Evolutionary conservation across 2,888 invertebrate genomes (phyloP).

Genomic region (Pammene aurita): DNA sequence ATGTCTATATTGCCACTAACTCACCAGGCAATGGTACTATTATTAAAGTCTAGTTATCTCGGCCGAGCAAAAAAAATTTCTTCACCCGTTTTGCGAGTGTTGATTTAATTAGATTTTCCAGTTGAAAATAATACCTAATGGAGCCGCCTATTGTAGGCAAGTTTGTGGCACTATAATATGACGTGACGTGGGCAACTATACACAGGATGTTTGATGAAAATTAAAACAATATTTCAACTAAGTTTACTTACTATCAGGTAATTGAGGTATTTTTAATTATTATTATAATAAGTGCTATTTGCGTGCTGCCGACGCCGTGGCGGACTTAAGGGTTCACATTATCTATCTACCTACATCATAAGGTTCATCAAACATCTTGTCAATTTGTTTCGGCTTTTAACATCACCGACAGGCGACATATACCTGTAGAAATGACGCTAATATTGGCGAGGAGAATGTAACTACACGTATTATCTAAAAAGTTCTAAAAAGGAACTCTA

Average conservation of each 20-base stretch:
- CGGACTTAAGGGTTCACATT: constrained; percentile 44
- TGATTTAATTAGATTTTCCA: neutral
- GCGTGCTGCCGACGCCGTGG: constrained; percentile 51
- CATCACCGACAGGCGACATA: constrained; percentile 42
- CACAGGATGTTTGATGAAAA: constrained; percentile 77
- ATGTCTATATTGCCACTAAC: constrained; percentile 50
- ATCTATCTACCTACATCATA: constrained; percentile 44
- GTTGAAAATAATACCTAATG: neutral
- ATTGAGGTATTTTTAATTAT: constrained; percentile 52
- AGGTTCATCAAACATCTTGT: constrained; percentile 75
- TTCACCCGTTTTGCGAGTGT: neutral
- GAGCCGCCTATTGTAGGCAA: constrained; percentile 9
- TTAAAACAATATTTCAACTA: constrained; percentile 54
- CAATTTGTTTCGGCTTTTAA: constrained; percentile 61
- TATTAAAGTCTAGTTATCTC: neutral
- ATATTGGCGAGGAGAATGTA: constrained; percentile 69
- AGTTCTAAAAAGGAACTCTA: constrained; percentile 71
- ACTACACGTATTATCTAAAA: constrained; percentile 69
- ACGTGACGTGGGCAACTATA: constrained; percentile 51
- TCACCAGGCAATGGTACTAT: constrained; percentile 9
- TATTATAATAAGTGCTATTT: constrained; percentile 52
- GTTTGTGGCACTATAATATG: constrained; percentile 27
- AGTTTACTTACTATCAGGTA: constrained; percentile 57
- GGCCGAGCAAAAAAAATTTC: no score
- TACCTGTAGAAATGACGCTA: constrained; percentile 63